Base-by-base conservation (phyloP, 1,140 invertebrate genomes). In the Bombus consobrinus region DNA sequence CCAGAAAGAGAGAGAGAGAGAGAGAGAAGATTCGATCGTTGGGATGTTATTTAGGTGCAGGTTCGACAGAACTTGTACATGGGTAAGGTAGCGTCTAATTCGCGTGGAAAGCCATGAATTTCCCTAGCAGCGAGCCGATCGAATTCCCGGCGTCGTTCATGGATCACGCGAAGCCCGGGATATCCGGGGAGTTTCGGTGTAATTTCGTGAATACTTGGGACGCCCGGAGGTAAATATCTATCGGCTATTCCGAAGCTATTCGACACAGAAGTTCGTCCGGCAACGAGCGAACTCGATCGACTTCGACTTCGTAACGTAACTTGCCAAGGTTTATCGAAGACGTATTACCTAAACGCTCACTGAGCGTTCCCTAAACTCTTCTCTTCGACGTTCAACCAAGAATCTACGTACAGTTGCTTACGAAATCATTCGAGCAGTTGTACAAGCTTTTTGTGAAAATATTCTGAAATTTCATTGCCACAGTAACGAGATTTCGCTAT, bases 121-220 rank as follows among this genome's bases (percentile, higher is more conserved):
- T 79, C 76, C 25, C 53, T 73, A 43, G 41, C 76, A 53, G 18
- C 32, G 25, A 28, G 3, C 64, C 57, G n/a, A 3, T 53, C 68
- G 83, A 59, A 85, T 85, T 85, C 83, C 76, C 13, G 32, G 57
- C 76, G 57, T 85, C 83, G 76, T 72, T 85, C 78, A 64, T 53
- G 76, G 76, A 80, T 85, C 83, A 39, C 83, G 68, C 68, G 53
- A 53, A 62, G 66, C 34, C 39, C 83, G 8, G 75, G 82, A 69
- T 69, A 62, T 41, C 43, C 66, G 53, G 39, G 72, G 39, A 69
- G 53, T 57, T 80, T 72, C 68, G 28, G 39, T 72, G 76, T 80
- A 85, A 85, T 85, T 85, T 85, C 77, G 76, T n/a, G 69, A 85
- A 85, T 85, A 85, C 77, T 59, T 85, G 76, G 41, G 13, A 85